Evolutionary conservation across 2,888 invertebrate genomes (phyloP), one percentile per base, ranked within the genome.

Genomic region (Cryptus viduatorius): DNA sequence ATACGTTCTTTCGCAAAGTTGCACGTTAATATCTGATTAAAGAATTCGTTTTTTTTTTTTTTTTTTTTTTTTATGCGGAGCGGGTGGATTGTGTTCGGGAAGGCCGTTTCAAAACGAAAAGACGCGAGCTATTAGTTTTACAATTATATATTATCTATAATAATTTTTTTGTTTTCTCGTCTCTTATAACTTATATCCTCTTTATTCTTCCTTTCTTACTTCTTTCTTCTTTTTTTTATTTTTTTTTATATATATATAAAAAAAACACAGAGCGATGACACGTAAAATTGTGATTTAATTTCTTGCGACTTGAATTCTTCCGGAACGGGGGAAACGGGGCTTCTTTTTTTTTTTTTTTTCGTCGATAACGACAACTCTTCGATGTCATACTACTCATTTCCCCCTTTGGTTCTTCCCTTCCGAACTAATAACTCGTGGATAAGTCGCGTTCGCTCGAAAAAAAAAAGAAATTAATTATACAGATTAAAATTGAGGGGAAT

Each of bases 91-190:
- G 61, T 79, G 65, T 84, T 83, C 59, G 81, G 87, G 85, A 87
- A 88, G 87, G 86, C 87, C 86, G 81, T 86, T 89, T 86, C 81
- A 87, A 87, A 89, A 89, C 89, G 89, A 89, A 89, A 91, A 90
- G 86, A 89, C 86, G 61, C 87, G 85, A 85, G 86, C 84, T 87
- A 76, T 88, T 89, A 88, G 85, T 90, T 91, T 89, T 89, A 90
- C 90, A 91, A 90, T 91, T 88, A 91, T 92, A 91, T 92, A 92
- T 92, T 92, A 92, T 91, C 90, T 92, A 91, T 92, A 90, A 91
- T 92, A 90, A 90, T 91, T 88, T 90, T 87, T 90, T 89, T 89
- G 80, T 79, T 79, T 61, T 76, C 53, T 78, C 82, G 72, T 82
- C 68, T 89, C 89, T 90, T 89, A 90, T 90, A 90, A 90, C 89